A percentile compares a stretch with the other conserved stretches of the same genome.
Evolutionary conservation across 2,888 invertebrate genomes (phyloP).

Genomic region (Phyllotreta cruciferae): DNA sequence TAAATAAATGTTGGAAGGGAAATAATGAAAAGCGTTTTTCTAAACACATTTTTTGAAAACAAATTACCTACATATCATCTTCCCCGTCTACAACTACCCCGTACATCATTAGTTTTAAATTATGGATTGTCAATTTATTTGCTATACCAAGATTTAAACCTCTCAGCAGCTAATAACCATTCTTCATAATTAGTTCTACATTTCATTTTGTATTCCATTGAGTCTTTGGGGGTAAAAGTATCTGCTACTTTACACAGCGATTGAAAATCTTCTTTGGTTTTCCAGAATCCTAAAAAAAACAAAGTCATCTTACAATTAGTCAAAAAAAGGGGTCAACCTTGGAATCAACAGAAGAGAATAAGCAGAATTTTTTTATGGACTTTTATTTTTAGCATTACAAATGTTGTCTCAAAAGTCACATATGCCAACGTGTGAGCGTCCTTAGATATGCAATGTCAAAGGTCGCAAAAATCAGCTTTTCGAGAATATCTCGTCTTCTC

Average conservation of each 20-base stretch:
- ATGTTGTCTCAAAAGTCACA: too few relatives aligned
- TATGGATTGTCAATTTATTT: slow-evolving; percentile 1
- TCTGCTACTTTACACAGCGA: slow-evolving; percentile 67
- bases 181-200: slow-evolving; percentile 56
- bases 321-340: background rate
- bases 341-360: slow-evolving; percentile 6
- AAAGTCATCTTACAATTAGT: slow-evolving; percentile 18
- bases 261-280: slow-evolving; percentile 68
- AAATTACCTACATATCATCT: too few relatives aligned
- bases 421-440: too few relatives aligned
- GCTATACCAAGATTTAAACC: slow-evolving; percentile 67
- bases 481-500: too few relatives aligned
- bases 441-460: too few relatives aligned
- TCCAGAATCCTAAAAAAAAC: slow-evolving; percentile 46
- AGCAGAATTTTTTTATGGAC: background rate
- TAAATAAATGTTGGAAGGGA: slow-evolving; percentile 3
- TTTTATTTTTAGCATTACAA: too few relatives aligned
- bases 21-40: too few relatives aligned
- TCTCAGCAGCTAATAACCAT: slow-evolving; percentile 66
- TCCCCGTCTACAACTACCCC: too few relatives aligned
- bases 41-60: too few relatives aligned
- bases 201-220: slow-evolving; percentile 49
- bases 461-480: too few relatives aligned
- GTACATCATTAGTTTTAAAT: too few relatives aligned
- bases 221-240: slow-evolving; percentile 64